Base-by-base conservation (phyloP, 2,797 vertebrate genomes). In the Phrynocephalus forsythii region DNA sequence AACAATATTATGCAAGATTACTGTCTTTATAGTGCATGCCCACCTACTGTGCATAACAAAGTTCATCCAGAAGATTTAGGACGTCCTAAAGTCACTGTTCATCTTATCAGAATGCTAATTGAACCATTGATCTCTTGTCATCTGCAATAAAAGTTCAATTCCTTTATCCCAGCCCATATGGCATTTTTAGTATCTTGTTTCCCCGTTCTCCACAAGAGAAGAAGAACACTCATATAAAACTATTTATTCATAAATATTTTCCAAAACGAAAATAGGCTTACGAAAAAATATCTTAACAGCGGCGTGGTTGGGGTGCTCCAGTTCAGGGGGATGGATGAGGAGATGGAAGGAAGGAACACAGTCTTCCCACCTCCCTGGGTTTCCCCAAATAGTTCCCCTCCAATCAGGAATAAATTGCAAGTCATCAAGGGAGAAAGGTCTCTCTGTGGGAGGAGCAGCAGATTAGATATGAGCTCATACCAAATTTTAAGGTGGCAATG, bases 161-260 rank as follows among this genome's bases (percentile, higher is more conserved):
- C 6, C 13, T 10, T n/a, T 6, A 22, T 30, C 86, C 86, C 26
- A 92, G 15, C 11, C 16, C 28, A 10, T 52, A 18, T 60, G n/a
- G 52, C 38, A 63, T 15, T 63, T 24, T 79, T 56, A 24, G 7
- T n/a, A n/a, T n/a, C 67, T 68, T 24, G 1, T 67, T 22, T 30
- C 71, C 72, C 82, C 16, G 69, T 88, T 92, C 89, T 81, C 84
- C 84, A 89, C 87, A 86, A 87, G 85, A 90, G 94, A 95, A 95
- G 94, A 95, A 94, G 91, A 95, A 69, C 78, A 94, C 56, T 96
- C 96, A 95, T 96, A 96, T 94, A 96, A 96, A 96, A 96, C 95
- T 96, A 96, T 96, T 96, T 96, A 96, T 96, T 96, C 96, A 96
- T 96, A 96, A 96, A 96, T 96, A 96, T 96, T 96, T 96, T 96